Base-by-base conservation (phyloP, 2,888 invertebrate species). In the Brachylomia viminalis region DNA sequence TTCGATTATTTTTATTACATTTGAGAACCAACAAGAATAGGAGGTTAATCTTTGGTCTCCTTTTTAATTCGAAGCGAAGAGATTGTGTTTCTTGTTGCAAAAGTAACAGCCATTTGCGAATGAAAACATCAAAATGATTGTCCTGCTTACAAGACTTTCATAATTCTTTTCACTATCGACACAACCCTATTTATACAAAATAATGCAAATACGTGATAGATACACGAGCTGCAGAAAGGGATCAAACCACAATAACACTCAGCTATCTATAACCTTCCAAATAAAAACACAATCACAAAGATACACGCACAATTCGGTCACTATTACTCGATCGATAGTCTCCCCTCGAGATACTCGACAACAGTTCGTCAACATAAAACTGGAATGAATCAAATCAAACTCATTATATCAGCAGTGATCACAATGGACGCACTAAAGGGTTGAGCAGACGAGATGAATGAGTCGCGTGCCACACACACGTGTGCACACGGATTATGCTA, bases 401-500 rank as follows among this genome's bases (percentile, higher is more conserved):
- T 91, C 91, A 91, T 92, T 90, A 90, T 88, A 89, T 86, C 87
- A 85, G 71, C 58, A 75, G 79, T 80, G 84, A 78, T 85, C 79
- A 92, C 92, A 92, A 91, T 89, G 90, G 86, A 66, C 75, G 79
- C 84, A 88, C 86, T 87, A 92, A 92, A 92, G 93, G 93, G 93
- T 92, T 91, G 90, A 74, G 87, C 85, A 80, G 49, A 80, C 49
- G 80, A 80, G 80, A 80, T 90, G 89, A 90, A 90, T 89, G 91
- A 85, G 85, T 85, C 92, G 92, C 92, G 93, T 92, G 93, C 90
- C 82, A 80, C 77, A 71, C 83, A 89, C 93, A 92, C 93, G 92
- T 92, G 93, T 88, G 86, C 86, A 87, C 89, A 85, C 62, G 90
- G 92, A 93, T 93, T 93, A 93, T 93, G 93, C 91, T 91, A 93